phyloP scores from a whole-genome alignment of 2,113 vertebrate genomes.

The Ciconia boyciana region DNA sequence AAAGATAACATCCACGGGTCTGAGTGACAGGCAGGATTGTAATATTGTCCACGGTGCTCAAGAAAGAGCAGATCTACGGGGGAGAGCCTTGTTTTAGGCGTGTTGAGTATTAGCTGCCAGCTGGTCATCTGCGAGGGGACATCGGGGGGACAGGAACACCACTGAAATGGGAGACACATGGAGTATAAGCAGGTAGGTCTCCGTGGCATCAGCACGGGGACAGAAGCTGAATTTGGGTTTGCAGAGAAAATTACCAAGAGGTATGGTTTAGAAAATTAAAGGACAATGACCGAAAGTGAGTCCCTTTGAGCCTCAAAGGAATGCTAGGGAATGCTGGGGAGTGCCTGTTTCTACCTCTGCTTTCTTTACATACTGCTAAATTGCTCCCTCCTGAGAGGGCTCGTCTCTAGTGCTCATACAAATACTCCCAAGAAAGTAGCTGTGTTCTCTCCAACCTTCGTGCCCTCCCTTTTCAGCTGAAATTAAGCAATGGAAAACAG shows the following conservation, averaged over 20 bases:
- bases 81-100: background rate
- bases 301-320: background rate
- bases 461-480: background rate
- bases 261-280: background rate
- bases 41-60: background rate
- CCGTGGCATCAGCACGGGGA: background rate
- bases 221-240: background rate
- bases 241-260: background rate
- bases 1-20: fast-evolving
- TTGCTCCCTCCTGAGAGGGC: background rate
- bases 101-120: background rate
- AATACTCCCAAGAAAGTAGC: background rate
- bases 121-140: background rate
- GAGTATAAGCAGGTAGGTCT: background rate
- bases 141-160: background rate
- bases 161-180: fast-evolving
- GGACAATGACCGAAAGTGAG: background rate
- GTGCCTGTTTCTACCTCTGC: background rate
- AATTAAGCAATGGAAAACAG: constrained; percentile 19
- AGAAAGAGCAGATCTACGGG: background rate
- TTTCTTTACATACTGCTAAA: background rate
- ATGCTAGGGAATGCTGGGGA: fast-evolving
- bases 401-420: background rate
- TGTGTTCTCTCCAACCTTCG: background rate
- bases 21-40: background rate